These are phyloP conservation scores for Redunca redunca DNA, from an alignment of 2,113 vertebrate species.

Conservation along the genomic window DNA sequence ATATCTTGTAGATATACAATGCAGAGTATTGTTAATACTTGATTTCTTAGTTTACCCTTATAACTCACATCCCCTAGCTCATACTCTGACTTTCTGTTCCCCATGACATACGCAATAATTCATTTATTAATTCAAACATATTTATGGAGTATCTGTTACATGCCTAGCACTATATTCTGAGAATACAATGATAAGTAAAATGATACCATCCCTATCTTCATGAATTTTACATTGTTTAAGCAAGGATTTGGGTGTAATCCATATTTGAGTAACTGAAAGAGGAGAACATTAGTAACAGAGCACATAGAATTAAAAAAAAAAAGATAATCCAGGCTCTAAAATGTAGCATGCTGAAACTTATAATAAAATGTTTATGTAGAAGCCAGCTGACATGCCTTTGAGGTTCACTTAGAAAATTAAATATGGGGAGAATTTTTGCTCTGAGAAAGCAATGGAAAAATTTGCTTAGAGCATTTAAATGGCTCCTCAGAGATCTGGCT, in stretches of 20 bases:
- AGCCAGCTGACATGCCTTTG: conserved; percentile 17
- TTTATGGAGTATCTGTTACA: background rate
- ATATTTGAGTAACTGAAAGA: background rate
- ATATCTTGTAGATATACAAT: background rate
- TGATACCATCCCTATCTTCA: background rate
- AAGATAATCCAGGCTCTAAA: background rate
- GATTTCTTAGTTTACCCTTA: background rate
- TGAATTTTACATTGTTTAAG: background rate
- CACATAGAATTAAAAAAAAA: background rate
- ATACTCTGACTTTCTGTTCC: background rate
- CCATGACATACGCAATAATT: background rate
- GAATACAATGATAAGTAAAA: background rate
- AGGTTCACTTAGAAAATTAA: conserved; percentile 55
- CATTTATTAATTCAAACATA: conserved; percentile 2
- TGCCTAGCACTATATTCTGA: background rate
- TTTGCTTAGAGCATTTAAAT: conserved; percentile 16
- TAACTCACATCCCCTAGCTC: background rate
- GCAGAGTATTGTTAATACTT: background rate
- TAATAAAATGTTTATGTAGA: conserved; percentile 43
- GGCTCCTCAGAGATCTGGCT: conserved; percentile 16
- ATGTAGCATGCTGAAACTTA: background rate
- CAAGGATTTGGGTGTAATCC: background rate
- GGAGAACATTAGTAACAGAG: background rate
- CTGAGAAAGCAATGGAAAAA: conserved; percentile 37
- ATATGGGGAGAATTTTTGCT: conserved; percentile 11